Base-by-base conservation (phyloP, 2,113 vertebrate genomes). In the Saimiri boliviensis region DNA sequence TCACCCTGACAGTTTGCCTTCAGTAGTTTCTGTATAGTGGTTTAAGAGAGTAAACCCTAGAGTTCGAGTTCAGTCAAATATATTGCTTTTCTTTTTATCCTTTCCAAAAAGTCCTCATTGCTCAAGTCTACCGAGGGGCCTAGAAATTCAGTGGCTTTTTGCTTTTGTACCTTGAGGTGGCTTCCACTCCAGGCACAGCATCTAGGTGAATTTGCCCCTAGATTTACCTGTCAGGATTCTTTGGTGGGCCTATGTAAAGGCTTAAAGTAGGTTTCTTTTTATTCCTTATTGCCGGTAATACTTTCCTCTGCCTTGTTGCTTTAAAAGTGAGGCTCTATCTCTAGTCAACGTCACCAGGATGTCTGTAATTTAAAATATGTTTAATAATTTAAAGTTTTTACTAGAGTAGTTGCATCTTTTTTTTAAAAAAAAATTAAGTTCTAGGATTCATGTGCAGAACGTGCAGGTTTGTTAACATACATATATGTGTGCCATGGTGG, bases 311-410 rank as follows among this genome's bases (percentile, higher is more conserved):
- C 32, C 13, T 83, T 56, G 7, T 11, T 49, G 54, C 3, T 95
- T 80, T 74, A 52, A 56, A 91, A 95, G 35, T 6, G n/a, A 71
- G 2, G 58, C 60, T 52, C 20, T 86, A 6, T 70, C 16, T 80
- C 45, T 92, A 9, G 66, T 74, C 27, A 40, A 19, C n/a, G 40
- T 87, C 54, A 40, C 54, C 40, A 82, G 20, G 27, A 58, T 89
- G 23, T 25, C 56, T 91, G 49, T 52, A 76, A 95, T 93, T 86
- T 66, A 82, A 79, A 88, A 91, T 79, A 42, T 37, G 73, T 90
- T 86, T 37, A 68, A 76, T 89, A 56, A n/a, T 60, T 82, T 40
- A 12, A n/a, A 49, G 6, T 37, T 90, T 58, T 82, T 86, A 25
- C 47, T 81, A 45, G 12, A 86, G 4, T 76, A 81, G 23, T 27